Evolutionary conservation across 2,113 vertebrate genomes (phyloP).

Genomic region (Tetrax tetrax): DNA sequence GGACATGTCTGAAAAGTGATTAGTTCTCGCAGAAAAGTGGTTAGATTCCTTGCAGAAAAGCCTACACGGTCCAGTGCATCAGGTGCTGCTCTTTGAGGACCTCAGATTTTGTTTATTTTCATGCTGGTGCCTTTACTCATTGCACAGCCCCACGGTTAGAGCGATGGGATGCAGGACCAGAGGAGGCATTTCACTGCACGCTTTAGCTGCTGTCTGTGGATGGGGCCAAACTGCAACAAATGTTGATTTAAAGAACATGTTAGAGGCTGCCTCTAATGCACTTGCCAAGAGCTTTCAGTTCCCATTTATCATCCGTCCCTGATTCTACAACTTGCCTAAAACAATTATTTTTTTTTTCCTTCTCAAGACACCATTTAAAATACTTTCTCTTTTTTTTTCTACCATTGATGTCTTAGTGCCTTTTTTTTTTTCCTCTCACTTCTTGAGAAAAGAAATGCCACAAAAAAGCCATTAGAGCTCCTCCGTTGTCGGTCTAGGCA

Average conservation of each 20-base stretch:
- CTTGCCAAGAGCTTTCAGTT: slow-evolving; percentile 3
- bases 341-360: not conserved
- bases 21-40: not conserved
- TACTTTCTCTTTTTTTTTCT: not conserved
- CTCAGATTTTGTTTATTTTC: not conserved
- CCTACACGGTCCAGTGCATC: not conserved
- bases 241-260: not conserved
- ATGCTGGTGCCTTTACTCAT: not conserved
- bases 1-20: not conserved
- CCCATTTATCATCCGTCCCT: not conserved
- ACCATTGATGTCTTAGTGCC: not conserved
- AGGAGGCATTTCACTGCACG: not conserved
- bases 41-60: not conserved
- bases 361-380: not conserved
- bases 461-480: not conserved
- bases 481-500: not conserved
- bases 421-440: not conserved
- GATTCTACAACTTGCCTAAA: not conserved
- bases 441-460: not conserved
- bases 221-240: not conserved
- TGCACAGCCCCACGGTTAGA: not conserved
- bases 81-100: not conserved
- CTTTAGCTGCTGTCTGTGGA: not conserved
- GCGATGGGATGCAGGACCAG: accelerated
- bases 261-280: not conserved